Percentiles rank a stretch among this genome's conserved stretches.
Conservation (phyloP, 2,113 vertebrate species). For the Phoenicopterus ruber region DNA sequence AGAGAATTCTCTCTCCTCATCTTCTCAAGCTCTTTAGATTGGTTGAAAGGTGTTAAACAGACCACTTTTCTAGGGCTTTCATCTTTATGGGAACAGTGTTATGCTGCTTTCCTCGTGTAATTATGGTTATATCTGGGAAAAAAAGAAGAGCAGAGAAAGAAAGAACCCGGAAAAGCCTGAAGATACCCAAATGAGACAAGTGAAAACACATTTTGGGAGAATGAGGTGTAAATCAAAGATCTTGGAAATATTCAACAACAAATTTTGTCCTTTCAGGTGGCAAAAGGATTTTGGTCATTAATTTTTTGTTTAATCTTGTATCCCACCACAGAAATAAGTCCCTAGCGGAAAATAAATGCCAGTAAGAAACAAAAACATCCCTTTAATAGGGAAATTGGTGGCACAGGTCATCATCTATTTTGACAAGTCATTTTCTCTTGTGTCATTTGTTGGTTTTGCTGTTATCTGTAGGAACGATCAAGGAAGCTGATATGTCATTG, state of each 20-base stretch:
- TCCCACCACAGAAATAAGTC: background rate
- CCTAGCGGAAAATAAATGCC: background rate
- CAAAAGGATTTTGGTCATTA: background rate
- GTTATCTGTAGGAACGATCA: conserved; percentile 25
- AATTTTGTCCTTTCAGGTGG: background rate
- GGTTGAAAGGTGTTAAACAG: background rate
- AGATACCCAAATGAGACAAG: background rate
- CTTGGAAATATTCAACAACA: background rate
- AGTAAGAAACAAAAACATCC: background rate
- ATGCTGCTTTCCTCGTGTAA: background rate
- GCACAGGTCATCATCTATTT: background rate
- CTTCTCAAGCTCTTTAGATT: background rate
- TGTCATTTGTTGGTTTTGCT: background rate
- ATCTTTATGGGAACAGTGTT: background rate
- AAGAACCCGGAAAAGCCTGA: background rate
- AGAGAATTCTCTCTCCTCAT: background rate
- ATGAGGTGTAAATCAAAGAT: background rate
- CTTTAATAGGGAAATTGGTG: background rate
- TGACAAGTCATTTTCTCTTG: background rate
- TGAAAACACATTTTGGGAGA: background rate
- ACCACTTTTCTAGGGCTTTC: background rate
- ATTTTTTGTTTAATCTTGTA: background rate
- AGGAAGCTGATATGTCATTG: background rate
- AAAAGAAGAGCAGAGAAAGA: background rate
- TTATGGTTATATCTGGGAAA: background rate